Base-by-base conservation (phyloP, 2,113 vertebrate species). In the Rhynchomys soricoides region DNA sequence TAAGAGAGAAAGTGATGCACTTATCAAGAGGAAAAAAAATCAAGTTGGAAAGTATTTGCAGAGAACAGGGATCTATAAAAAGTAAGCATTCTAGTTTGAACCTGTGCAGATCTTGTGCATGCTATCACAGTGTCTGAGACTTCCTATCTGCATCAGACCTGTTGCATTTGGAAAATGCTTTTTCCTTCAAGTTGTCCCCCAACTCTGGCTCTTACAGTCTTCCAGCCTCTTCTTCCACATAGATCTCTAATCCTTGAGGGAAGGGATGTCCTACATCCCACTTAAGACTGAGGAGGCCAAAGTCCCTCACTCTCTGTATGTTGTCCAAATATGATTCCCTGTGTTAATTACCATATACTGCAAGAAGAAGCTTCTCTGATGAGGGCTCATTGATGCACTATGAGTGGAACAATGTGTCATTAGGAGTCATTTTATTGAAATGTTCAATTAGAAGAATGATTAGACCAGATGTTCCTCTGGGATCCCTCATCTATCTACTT, bases 11-110 rank as follows among this genome's bases (percentile, higher is more conserved):
- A 73, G 59, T 59, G 40, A 21, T 37, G 70, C 19, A 24, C n/a
- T 45, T 85, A 43, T 52, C 21, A 59, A 66, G 73, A 43, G 85
- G 59, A 86, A 90, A 93, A 66, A 64, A 75, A 55, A 50, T 82
- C 52, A 62, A 5, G 17, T 86, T 92, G 90, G 59, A 70, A 73
- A 40, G 55, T 91, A 81, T 12, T 70, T 74, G 3, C 22, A 91
- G 24, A 26, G 68, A 94, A 91, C 43, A 93, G 45, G 66, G 57
- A 90, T 37, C 77, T 71, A 45, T 55, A 43, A 96, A 97, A 87
- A 86, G 5, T 43, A n/a, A 81, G 45, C 40, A 40, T 82, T 82
- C 52, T 59, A 59, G 52, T 24, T 40, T 57, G 79, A 82, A 26
- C 37, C 12, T 55, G 19, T 55, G 34, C 78, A 81, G 78, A n/a